These are phyloP conservation scores for Tipula vernalis DNA, from an alignment of 2,888 invertebrate species.

Conservation along the genomic window DNA sequence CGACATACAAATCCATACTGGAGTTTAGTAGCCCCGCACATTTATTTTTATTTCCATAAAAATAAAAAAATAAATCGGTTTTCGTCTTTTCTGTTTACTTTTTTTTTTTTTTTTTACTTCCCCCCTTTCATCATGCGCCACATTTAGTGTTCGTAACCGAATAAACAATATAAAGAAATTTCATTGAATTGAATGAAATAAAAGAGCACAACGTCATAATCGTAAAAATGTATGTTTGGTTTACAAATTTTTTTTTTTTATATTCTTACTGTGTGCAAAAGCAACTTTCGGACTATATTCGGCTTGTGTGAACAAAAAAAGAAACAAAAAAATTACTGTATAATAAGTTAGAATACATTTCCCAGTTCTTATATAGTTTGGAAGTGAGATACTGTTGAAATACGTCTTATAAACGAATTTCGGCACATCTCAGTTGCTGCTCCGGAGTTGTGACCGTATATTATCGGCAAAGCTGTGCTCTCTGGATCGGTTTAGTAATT, in stretches of 20 bases:
- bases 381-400: conserved; percentile 10
- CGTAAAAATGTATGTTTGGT: not conserved
- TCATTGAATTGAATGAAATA: not conserved
- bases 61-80: not conserved
- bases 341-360: conserved; percentile 8
- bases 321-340: not conserved
- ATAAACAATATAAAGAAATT: conserved; percentile 17
- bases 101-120: not conserved
- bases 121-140: conserved; percentile 4
- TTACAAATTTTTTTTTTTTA: not conserved
- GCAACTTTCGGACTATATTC: not conserved
- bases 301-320: not conserved
- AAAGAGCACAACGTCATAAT: not conserved
- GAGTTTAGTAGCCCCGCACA: not conserved
- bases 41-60: not conserved
- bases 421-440: conserved; percentile 10
- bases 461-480: conserved; percentile 11
- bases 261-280: not conserved
- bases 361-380: conserved; percentile 8
- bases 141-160: conserved; percentile 52
- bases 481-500: conserved; percentile 6
- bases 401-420: conserved; percentile 6
- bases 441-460: conserved; percentile 11
- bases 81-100: not conserved
- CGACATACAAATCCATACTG: not conserved